Evolutionary conservation across 1,140 invertebrate species (phyloP), one percentile per base, ranked within the genome.

Genomic region (Macrobrachium nipponense): DNA sequence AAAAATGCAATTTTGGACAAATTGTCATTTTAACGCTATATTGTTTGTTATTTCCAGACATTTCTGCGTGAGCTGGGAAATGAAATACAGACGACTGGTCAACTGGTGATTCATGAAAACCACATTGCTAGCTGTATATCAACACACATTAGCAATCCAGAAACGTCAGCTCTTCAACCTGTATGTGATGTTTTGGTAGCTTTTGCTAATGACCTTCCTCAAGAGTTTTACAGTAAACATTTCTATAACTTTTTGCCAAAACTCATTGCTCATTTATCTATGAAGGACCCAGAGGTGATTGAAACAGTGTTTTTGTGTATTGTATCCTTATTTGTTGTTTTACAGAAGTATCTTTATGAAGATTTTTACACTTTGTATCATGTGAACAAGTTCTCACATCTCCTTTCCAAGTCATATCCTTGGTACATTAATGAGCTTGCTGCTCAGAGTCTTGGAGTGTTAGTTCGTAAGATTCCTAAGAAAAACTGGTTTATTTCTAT

Each of bases 361-460:
- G 84, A 86, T 43, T 66, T 86, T 10, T 61, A n/a, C 36, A 20
- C 60, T 12, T 44, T 86, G 23, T 86, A 86, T 51, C 77, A 80
- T 61, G 66, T 73, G 23, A n/a, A 86, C 43, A 58, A 72, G 14
- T 86, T 80, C 62, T 77, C 77, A 17, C 15, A 20, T n/a, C 58
- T 86, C 5, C 68, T 86, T 4, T 72, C 76, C 5, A 36, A 43
- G 15, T 20, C 68, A 44, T 60, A 64, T n/a, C 77, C 77, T 3
- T 86, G 84, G 84, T 86, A 86, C 23, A 86, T 86, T 58, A 86
- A 86, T 75, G 84, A 86, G 27, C 68, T 86, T 44, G 84, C 84
- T 64, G 76, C 84, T 20, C 84, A 86, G 68, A 86, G 64, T 23
- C 77, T 86, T 17, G 58, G n/a, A 27, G 80, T 86, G 58, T 58